Conservation (phyloP, 2,113 vertebrate genomes). For the Chaetops frenatus region DNA sequence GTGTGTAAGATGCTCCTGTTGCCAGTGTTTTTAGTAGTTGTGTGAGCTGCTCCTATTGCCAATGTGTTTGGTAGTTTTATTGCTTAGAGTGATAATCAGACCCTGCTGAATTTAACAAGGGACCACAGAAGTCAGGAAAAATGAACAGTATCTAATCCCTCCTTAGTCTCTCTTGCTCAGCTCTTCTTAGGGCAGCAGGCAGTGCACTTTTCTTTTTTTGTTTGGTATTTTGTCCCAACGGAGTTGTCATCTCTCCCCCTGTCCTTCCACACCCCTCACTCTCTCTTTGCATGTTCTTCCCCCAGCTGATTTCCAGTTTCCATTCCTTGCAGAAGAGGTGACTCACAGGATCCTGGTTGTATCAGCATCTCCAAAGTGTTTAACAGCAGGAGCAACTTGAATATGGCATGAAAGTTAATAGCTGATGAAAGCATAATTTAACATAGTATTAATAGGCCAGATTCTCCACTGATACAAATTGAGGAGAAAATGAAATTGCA, state of each 20-base stretch:
- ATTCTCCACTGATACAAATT: background rate
- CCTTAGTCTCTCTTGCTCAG: background rate
- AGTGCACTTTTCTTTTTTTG: background rate
- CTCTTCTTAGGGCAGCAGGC: background rate
- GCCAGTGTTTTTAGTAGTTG: background rate
- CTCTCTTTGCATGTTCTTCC: background rate
- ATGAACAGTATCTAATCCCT: background rate
- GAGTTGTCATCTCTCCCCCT: background rate
- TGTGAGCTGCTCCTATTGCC: background rate
- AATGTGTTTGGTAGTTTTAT: background rate
- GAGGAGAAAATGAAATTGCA: background rate
- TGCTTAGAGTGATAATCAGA: background rate
- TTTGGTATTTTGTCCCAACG: background rate
- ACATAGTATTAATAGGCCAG: background rate
- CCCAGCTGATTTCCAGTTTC: background rate
- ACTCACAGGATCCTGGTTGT: background rate
- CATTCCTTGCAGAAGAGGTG: background rate
- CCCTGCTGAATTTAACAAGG: background rate
- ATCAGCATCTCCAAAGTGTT: background rate
- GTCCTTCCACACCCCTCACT: background rate
- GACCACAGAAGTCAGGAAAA: background rate
- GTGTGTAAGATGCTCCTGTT: background rate
- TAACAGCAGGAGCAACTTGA: background rate
- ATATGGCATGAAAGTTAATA: background rate
- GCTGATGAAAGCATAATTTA: conserved; percentile 1